Base-by-base conservation (phyloP, 1,140 invertebrate genomes). In the Aphis gossypii region DNA sequence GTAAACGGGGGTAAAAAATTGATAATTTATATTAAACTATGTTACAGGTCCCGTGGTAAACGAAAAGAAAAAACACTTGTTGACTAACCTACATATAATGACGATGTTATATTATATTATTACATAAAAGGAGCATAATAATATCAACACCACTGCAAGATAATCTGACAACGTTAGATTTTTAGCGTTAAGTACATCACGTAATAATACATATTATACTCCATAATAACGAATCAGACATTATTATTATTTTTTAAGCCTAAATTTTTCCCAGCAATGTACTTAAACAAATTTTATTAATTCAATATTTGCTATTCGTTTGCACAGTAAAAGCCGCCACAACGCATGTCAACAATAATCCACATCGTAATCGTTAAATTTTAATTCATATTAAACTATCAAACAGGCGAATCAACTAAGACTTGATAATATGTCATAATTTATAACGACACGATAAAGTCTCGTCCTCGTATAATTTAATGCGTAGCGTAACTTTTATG, bases 31-130 rank as follows among this genome's bases (percentile, higher is more conserved):
- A 76, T 76, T 18, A n/a, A 76, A 76, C 60, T 30, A 35, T n/a
- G 60, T n/a, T 76, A 76, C 60, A 76, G 60, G 60, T 76, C 60
- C n/a, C 60, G 60, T n/a, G n/a, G 60, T 76, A n/a, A 76, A 76
- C 60, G n/a, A 76, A 30, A 76, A 76, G 60, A 76, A 76, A 68
- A 76, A 76, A 76, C 60, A 76, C 60, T 76, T 76, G 60, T 76
- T 76, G 60, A 76, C 60, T 76, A 76, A n/a, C 60, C n/a, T 76
- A 76, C 60, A n/a, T 35, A 68, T 60, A 60, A 60, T 30, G 54
- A 54, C 21, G 54, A 54, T 2, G 54, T 23, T 54, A 54, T 23
- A 7, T 54, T 54, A 54, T 54, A 23, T 51, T 51, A 51, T 51
- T 51, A 54, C 54, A 54, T 54, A 54, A 54, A 54, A 21, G 21